Conservation (phyloP, 2,113 vertebrate genomes). For the Symphodus melops region DNA sequence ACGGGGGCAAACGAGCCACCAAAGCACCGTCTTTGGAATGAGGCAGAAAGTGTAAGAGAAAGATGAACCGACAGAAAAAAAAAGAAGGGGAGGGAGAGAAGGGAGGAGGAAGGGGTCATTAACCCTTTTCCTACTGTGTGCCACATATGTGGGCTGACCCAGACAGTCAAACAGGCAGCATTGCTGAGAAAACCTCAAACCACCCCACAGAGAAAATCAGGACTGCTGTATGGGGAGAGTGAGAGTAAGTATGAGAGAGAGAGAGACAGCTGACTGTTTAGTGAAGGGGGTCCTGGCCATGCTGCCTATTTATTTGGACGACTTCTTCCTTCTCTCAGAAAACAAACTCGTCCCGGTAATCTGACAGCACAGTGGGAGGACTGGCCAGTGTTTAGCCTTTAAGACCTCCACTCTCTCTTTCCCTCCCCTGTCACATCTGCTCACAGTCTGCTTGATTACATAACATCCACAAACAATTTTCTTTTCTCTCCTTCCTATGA, state of each 20-base stretch:
- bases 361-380: slow-evolving; percentile 71
- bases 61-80: slow-evolving; percentile 47
- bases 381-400: slow-evolving; percentile 61
- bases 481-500: slow-evolving; percentile 63
- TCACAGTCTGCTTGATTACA: slow-evolving; percentile 70
- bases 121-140: slow-evolving; percentile 78
- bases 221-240: slow-evolving; percentile 55
- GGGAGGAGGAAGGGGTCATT: slow-evolving; percentile 55
- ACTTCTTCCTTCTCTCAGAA: slow-evolving; percentile 72
- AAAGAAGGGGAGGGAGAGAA: slow-evolving; percentile 6
- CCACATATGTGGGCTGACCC: slow-evolving; percentile 81
- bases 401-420: slow-evolving; percentile 53
- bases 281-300: slow-evolving; percentile 59
- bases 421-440: slow-evolving; percentile 66
- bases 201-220: slow-evolving; percentile 75
- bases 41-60: slow-evolving; percentile 59
- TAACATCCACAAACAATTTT: slow-evolving; percentile 70
- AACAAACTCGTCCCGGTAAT: slow-evolving; percentile 80
- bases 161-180: slow-evolving; percentile 79
- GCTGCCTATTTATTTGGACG: slow-evolving; percentile 79
- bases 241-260: slow-evolving; percentile 24
- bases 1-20: slow-evolving; percentile 56
- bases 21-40: slow-evolving; percentile 58
- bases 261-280: slow-evolving; percentile 63
- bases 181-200: slow-evolving; percentile 81